Percentiles rank a stretch among this genome's conserved stretches.
Evolutionary conservation across 2,113 vertebrate genomes (phyloP).

Genomic region (Semnornis frantzii): DNA sequence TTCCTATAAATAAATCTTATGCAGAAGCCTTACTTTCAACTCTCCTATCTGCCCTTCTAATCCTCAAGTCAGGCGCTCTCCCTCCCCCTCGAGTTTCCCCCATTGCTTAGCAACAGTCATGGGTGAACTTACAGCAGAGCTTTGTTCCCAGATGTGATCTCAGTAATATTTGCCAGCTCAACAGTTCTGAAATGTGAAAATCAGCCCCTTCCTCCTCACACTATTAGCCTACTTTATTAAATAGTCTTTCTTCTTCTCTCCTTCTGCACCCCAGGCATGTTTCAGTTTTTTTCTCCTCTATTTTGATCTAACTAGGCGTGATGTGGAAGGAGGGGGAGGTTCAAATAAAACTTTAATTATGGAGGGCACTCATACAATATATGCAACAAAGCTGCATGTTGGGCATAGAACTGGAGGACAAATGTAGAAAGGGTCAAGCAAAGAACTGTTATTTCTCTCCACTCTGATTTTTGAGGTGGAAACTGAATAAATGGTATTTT

Average conservation of each 20-base stretch:
- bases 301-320: constrained; percentile 46
- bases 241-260: not conserved
- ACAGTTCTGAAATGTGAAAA: constrained; percentile 27
- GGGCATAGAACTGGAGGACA: not conserved
- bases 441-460: not conserved
- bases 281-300: constrained; percentile 26
- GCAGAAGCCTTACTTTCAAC: not conserved
- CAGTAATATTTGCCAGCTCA: constrained; percentile 42
- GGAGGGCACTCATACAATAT: not conserved
- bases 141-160: constrained; percentile 61
- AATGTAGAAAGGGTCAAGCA: not conserved
- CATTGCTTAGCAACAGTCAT: constrained; percentile 76
- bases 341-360: constrained; percentile 43
- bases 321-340: constrained; percentile 20
- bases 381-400: not conserved
- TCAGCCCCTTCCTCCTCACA: not conserved
- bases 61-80: constrained; percentile 41
- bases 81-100: not conserved
- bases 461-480: not conserved
- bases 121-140: constrained; percentile 55
- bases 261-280: not conserved
- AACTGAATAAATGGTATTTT: not conserved
- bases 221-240: constrained; percentile 19
- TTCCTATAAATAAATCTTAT: not conserved
- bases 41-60: not conserved